Conservation (phyloP, 1,140 invertebrate species). For the Drosophila malerkotliana region DNA sequence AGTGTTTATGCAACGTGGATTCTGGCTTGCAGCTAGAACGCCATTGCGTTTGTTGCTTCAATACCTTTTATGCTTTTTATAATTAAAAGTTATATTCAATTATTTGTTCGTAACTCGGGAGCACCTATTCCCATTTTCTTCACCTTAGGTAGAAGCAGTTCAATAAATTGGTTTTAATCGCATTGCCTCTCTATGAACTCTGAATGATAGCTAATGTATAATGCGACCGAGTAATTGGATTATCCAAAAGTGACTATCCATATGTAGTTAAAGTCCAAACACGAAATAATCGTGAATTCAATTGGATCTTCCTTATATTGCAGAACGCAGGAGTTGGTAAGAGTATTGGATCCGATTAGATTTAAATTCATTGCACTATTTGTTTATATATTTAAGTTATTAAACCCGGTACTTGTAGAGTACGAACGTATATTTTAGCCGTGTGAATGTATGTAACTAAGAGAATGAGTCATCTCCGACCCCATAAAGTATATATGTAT, state of each 20-base stretch:
- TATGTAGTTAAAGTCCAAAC: constrained; percentile 18
- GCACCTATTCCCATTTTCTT: constrained; percentile 36
- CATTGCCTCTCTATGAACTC: constrained; percentile 37
- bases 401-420: no score
- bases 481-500: no score
- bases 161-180: constrained; percentile 55
- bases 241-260: constrained; percentile 46
- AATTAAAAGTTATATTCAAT: constrained; percentile 79
- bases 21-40: constrained; percentile 31
- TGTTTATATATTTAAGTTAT: no score
- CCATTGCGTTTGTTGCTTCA: constrained; percentile 33
- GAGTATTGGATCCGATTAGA: no score
- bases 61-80: constrained; percentile 45
- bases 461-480: no score
- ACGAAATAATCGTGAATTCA: neutral
- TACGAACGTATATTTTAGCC: no score
- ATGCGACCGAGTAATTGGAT: constrained; percentile 66
- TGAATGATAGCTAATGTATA: constrained; percentile 60
- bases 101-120: constrained; percentile 65
- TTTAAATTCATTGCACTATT: no score
- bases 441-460: no score
- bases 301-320: neutral
- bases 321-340: no score
- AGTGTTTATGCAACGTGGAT: constrained; percentile 68
- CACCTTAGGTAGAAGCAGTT: constrained; percentile 2